Evolutionary conservation across 2,797 vertebrate genomes (phyloP).

Genomic region (Chaetodon trifasciatus): DNA sequence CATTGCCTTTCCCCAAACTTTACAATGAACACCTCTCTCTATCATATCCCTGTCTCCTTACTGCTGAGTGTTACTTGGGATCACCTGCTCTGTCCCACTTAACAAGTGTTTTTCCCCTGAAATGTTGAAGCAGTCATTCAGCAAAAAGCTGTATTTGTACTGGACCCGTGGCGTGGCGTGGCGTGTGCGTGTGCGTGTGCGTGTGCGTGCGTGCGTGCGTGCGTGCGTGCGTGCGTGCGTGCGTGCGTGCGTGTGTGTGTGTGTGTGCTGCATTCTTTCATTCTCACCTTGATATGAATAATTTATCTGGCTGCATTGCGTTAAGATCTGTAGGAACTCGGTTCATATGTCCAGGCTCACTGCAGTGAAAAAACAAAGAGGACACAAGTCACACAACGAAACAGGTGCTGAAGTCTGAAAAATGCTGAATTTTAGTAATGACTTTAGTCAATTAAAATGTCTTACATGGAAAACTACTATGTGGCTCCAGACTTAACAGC

Average conservation of each 20-base stretch:
- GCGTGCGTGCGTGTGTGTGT: neutral
- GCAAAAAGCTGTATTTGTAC: conserved; percentile 13
- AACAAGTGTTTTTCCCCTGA: neutral
- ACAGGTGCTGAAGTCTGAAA: neutral
- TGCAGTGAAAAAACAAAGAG: conserved; percentile 43
- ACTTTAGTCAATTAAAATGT: too few species aligned
- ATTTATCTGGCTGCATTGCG: conserved; percentile 49
- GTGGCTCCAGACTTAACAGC: too few species aligned
- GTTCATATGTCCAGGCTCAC: conserved; percentile 13
- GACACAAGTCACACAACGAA: conserved; percentile 21
- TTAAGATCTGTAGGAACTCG: conserved; percentile 35
- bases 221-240: conserved; percentile 15
- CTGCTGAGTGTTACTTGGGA: too few species aligned
- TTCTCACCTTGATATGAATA: conserved; percentile 49
- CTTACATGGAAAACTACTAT: too few species aligned
- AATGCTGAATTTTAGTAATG: neutral
- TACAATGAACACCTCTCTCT: too few species aligned
- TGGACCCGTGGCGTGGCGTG: conserved; percentile 16
- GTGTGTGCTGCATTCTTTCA: conserved; percentile 18
- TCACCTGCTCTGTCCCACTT: too few species aligned
- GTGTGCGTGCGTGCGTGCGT: neutral
- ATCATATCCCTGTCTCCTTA: too few species aligned
- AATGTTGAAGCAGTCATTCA: neutral
- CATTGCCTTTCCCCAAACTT: too few species aligned
- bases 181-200: too few species aligned